These are phyloP conservation scores for Anastrepha obliqua DNA, from an alignment of 1,140 invertebrate species.

Conservation along the genomic window DNA sequence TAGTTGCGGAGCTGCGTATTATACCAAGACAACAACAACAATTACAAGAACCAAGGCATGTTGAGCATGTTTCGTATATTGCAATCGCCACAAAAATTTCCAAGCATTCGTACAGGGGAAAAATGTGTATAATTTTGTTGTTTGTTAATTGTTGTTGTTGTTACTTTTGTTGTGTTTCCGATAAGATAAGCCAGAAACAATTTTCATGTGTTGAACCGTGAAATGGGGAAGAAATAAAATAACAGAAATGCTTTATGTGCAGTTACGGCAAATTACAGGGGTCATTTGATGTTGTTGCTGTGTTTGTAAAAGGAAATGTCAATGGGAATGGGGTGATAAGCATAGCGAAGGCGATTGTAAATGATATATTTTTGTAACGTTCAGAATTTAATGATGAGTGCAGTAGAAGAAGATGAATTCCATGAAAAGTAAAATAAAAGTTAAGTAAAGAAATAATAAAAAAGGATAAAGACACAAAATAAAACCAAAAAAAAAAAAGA, in stretches of 20 bases:
- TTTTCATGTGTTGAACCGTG: conserved; percentile 38
- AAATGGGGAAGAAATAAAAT: conserved; percentile 16
- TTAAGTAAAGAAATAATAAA: too few species aligned
- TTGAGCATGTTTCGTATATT: not conserved
- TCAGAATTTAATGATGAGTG: not conserved
- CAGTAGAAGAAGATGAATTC: too few species aligned
- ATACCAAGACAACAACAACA: conserved; percentile 2
- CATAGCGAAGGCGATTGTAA: not conserved
- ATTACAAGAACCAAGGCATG: not conserved
- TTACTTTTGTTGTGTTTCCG: not conserved
- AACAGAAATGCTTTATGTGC: conserved; percentile 19
- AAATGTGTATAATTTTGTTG: not conserved
- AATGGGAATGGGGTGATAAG: conserved; percentile 18
- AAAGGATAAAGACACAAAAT: too few species aligned
- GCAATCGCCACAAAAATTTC: not conserved
- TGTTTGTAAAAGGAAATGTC: not conserved
- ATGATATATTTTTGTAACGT: not conserved
- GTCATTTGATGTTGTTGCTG: conserved; percentile 6
- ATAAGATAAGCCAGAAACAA: conserved; percentile 32
- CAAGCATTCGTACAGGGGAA: not conserved
- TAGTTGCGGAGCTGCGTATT: conserved; percentile 13
- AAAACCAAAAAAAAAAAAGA: too few species aligned
- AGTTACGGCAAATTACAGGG: conserved; percentile 24
- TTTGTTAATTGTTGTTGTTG: not conserved
- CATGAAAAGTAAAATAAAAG: too few species aligned